Base-by-base conservation (phyloP, 2,113 vertebrate genomes). In the Pipa parva region DNA sequence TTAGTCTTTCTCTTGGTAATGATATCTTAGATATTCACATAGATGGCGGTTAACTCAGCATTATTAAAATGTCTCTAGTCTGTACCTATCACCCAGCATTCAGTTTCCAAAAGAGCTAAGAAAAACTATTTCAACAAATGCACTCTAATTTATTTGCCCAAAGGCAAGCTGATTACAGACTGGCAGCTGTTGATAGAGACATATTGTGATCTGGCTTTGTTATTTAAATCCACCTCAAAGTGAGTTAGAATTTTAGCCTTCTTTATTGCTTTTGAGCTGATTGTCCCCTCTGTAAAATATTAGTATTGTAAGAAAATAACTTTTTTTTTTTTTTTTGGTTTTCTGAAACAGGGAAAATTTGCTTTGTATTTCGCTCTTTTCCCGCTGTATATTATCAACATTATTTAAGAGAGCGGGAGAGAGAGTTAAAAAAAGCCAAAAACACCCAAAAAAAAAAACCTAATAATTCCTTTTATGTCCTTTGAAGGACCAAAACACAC, bases 161-260 rank as follows among this genome's bases (percentile, higher is more conserved):
- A 15, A 17, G 26, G 75, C 74, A 68, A 25, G 55, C 18, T 22
- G 58, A 52, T 63, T 61, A 65, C 59, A 24, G 54, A 71, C 71
- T 77, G 77, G 55, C 72, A 74, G 73, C 57, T 63, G 64, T 72
- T 80, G 80, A 77, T 81, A 76, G 82, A 83, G 77, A 74, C 24
- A 2, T 71, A 29, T 76, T 17, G 39, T 63, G 67, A 50, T n/a
- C 57, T 49, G 29, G 70, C 79, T 78, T 81, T 48, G 71, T 79
- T 56, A 71, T 76, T 60, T 60, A 56, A 61, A 9, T 51, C 54
- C 18, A 0, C 17, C 5, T 18, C 7, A 56, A 68, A 71, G 17
- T 60, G 71, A 77, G 5, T 22, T 10, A 63, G 72, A 59, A 63
- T 31, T 8, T 25, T 11, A 0, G 39, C 60, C 73, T 68, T 71